Percentiles rank a stretch among this genome's conserved stretches.
These are phyloP conservation scores for Tipula lateralis DNA, from an alignment of 2,888 invertebrate genomes.

Conservation along the genomic window DNA sequence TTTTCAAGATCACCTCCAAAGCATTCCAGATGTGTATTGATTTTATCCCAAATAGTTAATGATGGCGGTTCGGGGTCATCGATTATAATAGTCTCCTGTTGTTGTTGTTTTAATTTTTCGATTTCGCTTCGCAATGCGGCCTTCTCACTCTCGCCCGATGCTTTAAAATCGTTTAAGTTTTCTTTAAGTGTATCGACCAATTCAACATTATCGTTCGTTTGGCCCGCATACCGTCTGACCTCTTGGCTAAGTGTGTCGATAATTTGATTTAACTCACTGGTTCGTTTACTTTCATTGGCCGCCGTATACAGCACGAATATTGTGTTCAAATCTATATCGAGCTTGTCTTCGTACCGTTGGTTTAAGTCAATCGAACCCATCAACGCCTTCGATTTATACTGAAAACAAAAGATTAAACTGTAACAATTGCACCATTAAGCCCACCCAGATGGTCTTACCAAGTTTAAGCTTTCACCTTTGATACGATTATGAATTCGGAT, in stretches of 20 bases:
- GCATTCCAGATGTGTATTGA: neutral
- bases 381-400: neutral
- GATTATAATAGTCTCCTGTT: neutral
- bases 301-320: neutral
- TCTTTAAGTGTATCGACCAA: neutral
- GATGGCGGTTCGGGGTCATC: neutral
- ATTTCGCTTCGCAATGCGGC: neutral
- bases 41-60: neutral
- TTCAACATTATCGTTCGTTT: neutral
- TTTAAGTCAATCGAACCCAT: neutral
- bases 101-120: neutral
- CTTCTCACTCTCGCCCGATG: neutral
- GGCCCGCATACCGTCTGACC: neutral
- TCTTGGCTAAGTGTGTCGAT: neutral
- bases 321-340: neutral
- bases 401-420: neutral
- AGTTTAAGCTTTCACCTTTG: neutral
- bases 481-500: neutral
- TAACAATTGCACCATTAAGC: no score
- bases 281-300: neutral
- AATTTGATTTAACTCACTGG: neutral
- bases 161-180: neutral
- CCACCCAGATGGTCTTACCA: neutral
- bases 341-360: neutral
- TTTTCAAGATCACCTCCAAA: neutral